These are phyloP conservation scores for Hydrotaea diabolus DNA, from an alignment of 2,888 invertebrate genomes.

Conservation along the genomic window DNA sequence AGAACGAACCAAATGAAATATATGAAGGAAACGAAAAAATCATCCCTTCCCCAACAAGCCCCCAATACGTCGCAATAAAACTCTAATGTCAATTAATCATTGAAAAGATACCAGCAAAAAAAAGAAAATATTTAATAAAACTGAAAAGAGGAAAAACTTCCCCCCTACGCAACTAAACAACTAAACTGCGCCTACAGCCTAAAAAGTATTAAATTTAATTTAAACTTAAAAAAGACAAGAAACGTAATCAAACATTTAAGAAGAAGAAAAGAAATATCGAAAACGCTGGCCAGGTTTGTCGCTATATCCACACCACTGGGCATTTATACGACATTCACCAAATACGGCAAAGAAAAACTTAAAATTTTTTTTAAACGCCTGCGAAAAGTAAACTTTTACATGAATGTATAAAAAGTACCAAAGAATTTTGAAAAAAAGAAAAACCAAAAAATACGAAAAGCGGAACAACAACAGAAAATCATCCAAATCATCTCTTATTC, in stretches of 20 bases:
- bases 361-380: constrained; percentile 32
- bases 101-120: background rate
- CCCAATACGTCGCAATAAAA: background rate
- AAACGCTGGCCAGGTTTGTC: constrained; percentile 64
- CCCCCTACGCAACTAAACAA: background rate
- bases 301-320: constrained; percentile 69
- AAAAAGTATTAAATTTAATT: constrained; percentile 20
- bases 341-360: constrained; percentile 73
- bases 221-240: constrained; percentile 31
- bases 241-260: constrained; percentile 40
- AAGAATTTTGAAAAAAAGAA: constrained; percentile 59
- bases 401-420: background rate
- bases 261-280: constrained; percentile 12
- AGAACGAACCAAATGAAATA: constrained; percentile 69
- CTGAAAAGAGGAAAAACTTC: background rate
- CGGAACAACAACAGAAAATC: constrained; percentile 32
- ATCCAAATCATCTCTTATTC: constrained; percentile 40
- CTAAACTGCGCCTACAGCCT: background rate
- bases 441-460: constrained; percentile 31
- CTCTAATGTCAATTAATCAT: constrained; percentile 43
- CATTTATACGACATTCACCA: constrained; percentile 81
- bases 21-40: background rate
- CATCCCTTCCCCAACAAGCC: constrained; percentile 51
- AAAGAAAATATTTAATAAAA: background rate
- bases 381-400: background rate